Evolutionary conservation across 2,113 vertebrate species (phyloP), one percentile per base, ranked within the genome.

Genomic region (Rhinolophus sinicus): DNA sequence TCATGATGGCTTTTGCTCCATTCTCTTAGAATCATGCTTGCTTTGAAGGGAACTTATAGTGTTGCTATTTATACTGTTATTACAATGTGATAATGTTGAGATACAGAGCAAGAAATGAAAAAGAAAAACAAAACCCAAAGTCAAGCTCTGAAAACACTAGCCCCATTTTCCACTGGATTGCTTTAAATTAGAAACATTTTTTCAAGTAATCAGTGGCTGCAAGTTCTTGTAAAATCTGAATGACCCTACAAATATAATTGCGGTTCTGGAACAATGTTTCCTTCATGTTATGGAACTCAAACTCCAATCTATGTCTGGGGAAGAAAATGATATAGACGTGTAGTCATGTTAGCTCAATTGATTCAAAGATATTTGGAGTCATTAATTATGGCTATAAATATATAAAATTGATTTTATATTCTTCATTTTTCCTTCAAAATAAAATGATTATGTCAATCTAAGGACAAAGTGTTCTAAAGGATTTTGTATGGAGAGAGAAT

Each of bases 211-310:
- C 9, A 15, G 5, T 88, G 16, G 2, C 14, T 52, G 0, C 15
- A 33, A 80, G 12, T 4, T 14, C 18, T 82, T 40, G 44, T 16
- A 65, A 58, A 64, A 12, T 50, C 62, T 24, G 8, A 75, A 22
- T 76, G 58, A 72, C 13, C 47, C 40, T 69, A 26, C 5, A 56
- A 28, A 82, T 40, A 28, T 24, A 50, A 21, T 47, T 54, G 14
- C 16, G 52, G 21, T 56, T 78, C 21, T 44, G 15, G 52, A 3
- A 52, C 9, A 2, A 3, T 0, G 0, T 4, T 9, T 56, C 15
- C 12, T 50, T 60, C 56, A 78, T 5, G 12, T 30, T 3, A 26
- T 64, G 5, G 44, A 38, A 72, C 1, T 81, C 21, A 90, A 28
- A 9, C 26, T 56, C 60, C 67, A 60, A 13, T 72, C 18, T 35